Conservation (phyloP, 2,797 vertebrate species). For the Chelmon rostratus region DNA sequence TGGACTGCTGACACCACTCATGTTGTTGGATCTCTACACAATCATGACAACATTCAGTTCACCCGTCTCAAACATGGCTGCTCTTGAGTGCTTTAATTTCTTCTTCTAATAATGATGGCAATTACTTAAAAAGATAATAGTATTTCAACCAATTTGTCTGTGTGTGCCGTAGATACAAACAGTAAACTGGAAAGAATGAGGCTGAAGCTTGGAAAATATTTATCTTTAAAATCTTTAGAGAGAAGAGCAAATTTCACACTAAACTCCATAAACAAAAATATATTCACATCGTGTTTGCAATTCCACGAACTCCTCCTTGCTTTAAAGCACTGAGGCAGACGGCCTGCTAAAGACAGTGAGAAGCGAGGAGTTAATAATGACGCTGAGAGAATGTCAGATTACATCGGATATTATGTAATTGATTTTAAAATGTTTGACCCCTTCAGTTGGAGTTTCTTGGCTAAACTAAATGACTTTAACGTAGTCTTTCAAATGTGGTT, state of each 20-base stretch:
- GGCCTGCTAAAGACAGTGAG: background rate
- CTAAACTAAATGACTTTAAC: background rate
- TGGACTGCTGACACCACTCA: conserved; percentile 2
- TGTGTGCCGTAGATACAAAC: background rate
- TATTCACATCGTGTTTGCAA: background rate
- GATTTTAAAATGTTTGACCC: background rate
- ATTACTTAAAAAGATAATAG: background rate
- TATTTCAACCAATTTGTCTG: background rate
- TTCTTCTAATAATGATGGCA: background rate
- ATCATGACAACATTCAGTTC: background rate
- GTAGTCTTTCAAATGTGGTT: background rate
- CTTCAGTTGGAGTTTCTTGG: background rate
- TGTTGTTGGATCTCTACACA: conserved; percentile 7
- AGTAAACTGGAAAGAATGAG: background rate
- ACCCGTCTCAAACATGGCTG: background rate
- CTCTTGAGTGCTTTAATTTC: conserved; percentile 9
- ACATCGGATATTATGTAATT: background rate
- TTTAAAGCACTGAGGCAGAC: background rate
- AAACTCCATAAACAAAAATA: background rate
- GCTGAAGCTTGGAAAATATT: background rate
- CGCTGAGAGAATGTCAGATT: background rate
- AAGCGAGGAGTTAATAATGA: background rate
- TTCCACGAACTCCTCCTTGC: background rate
- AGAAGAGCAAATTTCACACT: background rate
- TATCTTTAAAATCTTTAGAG: conserved; percentile 7